These are phyloP conservation scores for Drosophila arawakana DNA, from an alignment of 1,140 invertebrate genomes.

Conservation along the genomic window DNA sequence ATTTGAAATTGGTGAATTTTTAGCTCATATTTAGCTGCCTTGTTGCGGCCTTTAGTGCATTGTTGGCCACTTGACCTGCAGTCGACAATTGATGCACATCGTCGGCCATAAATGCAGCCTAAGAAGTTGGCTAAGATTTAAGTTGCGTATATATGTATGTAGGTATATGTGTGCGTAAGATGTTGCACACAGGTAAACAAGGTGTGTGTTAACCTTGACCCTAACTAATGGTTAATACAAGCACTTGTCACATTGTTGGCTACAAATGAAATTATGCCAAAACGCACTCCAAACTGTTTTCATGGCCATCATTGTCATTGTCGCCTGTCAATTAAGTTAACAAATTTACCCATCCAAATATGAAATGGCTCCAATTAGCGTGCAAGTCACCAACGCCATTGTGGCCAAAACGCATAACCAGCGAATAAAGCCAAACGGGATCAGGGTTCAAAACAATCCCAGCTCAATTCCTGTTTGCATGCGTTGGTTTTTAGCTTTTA, in stretches of 20 bases:
- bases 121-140: constrained; percentile 15
- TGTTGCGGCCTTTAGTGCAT: constrained; percentile 45
- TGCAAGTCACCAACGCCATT: neutral
- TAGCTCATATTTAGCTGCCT: constrained; percentile 50
- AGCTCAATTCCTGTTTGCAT: neutral
- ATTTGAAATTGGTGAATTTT: constrained; percentile 22
- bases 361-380: constrained; percentile 33
- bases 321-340: constrained; percentile 14
- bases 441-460: neutral
- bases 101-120: constrained; percentile 41
- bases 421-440: constrained; percentile 12
- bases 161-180: neutral
- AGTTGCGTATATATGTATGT: constrained; percentile 9
- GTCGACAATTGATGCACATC: constrained; percentile 63
- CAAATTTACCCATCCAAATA: constrained; percentile 23
- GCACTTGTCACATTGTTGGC: neutral
- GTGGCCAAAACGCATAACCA: neutral
- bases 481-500: neutral
- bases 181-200: constrained; percentile 1
- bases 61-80: constrained; percentile 71
- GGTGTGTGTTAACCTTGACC: constrained; percentile 32
- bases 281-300: neutral
- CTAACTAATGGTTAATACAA: constrained; percentile 11
- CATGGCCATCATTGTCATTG: neutral
- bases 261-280: constrained; percentile 8